Percentiles rank a stretch among this genome's conserved stretches.
Conservation (phyloP, 2,888 invertebrate species). For the Dryobotodes eremita region DNA sequence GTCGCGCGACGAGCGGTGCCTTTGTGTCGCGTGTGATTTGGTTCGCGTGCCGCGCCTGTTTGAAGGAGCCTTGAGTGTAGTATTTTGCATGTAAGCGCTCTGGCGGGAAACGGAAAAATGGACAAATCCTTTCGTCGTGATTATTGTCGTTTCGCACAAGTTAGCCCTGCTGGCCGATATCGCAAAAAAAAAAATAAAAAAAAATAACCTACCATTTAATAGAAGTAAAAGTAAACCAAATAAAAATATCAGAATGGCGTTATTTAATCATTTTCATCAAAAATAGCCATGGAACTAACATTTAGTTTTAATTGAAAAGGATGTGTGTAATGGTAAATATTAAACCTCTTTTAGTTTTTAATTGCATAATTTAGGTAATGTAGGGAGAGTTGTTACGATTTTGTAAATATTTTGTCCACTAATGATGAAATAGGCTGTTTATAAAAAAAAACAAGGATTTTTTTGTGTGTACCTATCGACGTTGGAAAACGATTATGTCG, state of each 20-base stretch:
- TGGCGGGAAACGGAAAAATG: neutral
- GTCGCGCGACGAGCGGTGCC: too few species aligned
- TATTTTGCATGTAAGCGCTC: neutral
- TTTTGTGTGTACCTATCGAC: too few species aligned
- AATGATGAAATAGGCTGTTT: neutral
- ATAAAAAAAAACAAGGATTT: neutral
- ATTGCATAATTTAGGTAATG: neutral
- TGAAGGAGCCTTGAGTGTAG: neutral
- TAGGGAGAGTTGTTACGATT: neutral
- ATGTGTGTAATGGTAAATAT: neutral
- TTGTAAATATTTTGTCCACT: neutral
- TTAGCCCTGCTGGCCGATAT: neutral
- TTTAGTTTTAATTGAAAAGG: neutral
- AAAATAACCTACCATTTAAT: too few species aligned
- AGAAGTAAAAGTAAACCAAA: neutral
- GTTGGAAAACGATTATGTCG: neutral
- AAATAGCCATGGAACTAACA: neutral
- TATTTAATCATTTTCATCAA: neutral
- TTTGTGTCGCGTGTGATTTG: too few species aligned
- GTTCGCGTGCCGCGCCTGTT: too few species aligned
- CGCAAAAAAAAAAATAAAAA: neutral
- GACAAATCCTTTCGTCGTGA: neutral
- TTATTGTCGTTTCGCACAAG: neutral
- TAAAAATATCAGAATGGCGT: neutral
- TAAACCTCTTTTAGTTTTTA: neutral